Percentiles rank a stretch among this genome's conserved stretches.
Conservation (phyloP, 30 jellyfish, hydroid and myxozoan genomes). For the Aurelia aurita region DNA sequence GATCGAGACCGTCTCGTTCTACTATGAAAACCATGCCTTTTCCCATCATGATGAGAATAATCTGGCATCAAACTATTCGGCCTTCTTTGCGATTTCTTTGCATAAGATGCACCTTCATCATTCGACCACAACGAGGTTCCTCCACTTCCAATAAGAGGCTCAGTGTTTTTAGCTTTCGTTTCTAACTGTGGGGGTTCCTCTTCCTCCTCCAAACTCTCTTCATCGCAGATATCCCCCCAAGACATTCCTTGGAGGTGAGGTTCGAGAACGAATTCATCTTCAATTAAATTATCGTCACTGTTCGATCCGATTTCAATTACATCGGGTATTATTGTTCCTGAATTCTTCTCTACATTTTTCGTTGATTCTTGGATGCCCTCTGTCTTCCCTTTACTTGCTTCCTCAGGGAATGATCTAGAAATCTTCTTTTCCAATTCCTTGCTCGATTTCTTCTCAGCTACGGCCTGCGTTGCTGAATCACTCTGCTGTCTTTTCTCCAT, state of each 20-base stretch:
- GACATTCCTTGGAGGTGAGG: constrained; percentile 40
- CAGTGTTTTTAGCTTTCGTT: neutral
- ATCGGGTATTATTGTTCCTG: neutral
- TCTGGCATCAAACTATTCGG: constrained; percentile 25
- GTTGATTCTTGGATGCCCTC: neutral
- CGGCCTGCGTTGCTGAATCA: constrained; percentile 35
- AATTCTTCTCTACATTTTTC: neutral
- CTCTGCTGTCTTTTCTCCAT: neutral
- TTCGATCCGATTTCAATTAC: constrained; percentile 3
- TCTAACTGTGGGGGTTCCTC: neutral
- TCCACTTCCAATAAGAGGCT: constrained; percentile 53
- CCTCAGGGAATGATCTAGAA: neutral
- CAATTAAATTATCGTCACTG: constrained; percentile 14
- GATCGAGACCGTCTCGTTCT: constrained; percentile 55
- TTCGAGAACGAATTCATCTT: constrained; percentile 37
- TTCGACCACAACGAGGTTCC: constrained; percentile 59
- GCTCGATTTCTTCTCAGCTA: constrained; percentile 2
- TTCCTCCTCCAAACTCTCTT: constrained; percentile 3
- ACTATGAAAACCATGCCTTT: constrained; percentile 9
- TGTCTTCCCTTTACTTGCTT: neutral
- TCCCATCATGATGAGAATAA: constrained; percentile 6
- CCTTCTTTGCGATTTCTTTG: neutral
- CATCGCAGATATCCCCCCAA: constrained; percentile 64
- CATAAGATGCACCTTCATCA: constrained; percentile 49
- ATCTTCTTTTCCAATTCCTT: neutral